These are phyloP conservation scores for Parambassis ranga DNA, from an alignment of 2,797 vertebrate species.

Conservation along the genomic window DNA sequence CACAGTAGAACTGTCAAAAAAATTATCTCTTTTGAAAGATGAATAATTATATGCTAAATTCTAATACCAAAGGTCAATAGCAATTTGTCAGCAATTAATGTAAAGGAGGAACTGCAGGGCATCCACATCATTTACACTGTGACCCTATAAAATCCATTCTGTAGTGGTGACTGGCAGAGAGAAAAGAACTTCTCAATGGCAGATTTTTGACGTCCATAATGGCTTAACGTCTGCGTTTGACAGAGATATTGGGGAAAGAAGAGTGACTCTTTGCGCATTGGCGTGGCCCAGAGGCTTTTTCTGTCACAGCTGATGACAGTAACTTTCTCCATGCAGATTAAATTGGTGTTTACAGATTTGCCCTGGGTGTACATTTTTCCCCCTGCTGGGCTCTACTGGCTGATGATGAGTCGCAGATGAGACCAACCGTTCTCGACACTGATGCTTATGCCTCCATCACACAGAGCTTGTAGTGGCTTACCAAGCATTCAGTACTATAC, in stretches of 20 bases:
- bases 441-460: slow-evolving; percentile 76
- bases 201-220: slow-evolving; percentile 89
- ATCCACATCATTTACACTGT: slow-evolving; percentile 56
- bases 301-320: slow-evolving; percentile 90
- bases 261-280: slow-evolving; percentile 82
- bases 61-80: slow-evolving; percentile 75
- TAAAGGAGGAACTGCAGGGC: slow-evolving; percentile 71
- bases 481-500: slow-evolving; percentile 44
- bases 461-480: slow-evolving; percentile 62
- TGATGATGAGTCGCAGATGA: slow-evolving; percentile 89
- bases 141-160: slow-evolving; percentile 66
- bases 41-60: slow-evolving; percentile 61
- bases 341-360: slow-evolving; percentile 96
- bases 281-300: slow-evolving; percentile 87
- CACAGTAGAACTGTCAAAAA: slow-evolving; percentile 31
- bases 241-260: slow-evolving; percentile 83
- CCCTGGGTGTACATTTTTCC: slow-evolving; percentile 86
- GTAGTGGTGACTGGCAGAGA: slow-evolving; percentile 69
- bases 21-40: slow-evolving; percentile 44
- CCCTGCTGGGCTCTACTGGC: slow-evolving; percentile 87
- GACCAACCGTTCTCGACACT: slow-evolving; percentile 77
- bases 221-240: slow-evolving; percentile 86
- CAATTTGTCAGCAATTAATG: slow-evolving; percentile 80
- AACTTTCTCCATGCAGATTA: slow-evolving; percentile 95
- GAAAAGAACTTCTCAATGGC: slow-evolving; percentile 76